Base-by-base conservation (phyloP, 1,140 invertebrate species). In the Pogonomyrmex barbatus region DNA sequence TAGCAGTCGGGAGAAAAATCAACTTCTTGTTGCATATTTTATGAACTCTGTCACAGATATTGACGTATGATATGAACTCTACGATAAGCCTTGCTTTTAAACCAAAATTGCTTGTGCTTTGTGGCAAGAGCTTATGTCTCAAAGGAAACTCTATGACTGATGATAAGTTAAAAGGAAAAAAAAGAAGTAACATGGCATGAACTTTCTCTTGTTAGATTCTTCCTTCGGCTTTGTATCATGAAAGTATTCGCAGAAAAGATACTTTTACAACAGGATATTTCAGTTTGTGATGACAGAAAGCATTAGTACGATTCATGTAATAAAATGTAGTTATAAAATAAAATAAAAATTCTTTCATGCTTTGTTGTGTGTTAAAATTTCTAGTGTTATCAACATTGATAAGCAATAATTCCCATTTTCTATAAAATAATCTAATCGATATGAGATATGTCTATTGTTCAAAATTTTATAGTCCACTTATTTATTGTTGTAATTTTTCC, bases 41-140 rank as follows among this genome's bases (percentile, higher is more conserved):
- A 73, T 47, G 45, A 47, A 12, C 56, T 24, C 24, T 56, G 52
- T 86, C 62, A 12, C 56, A 24, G 42, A 71, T 89, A 88, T 88
- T 71, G 76, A 60, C 68, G 60, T 47, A 82, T 89, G 83, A 76
- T 50, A 76, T 85, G n/a, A 88, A 88, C 63, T 65, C 50, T 9
- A n/a, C 36, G 42, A 73, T 81, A 82, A 71, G 50, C 73, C 58
- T 70, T 10, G 47, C 77, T 82, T 86, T 86, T 89, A 47, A 83
- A 42, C 36, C 63, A 33, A 89, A 85, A 88, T 89, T 89, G 83
- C 42, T 77, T 71, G 45, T 65, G 65, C 62, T 86, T 86, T 89
- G 62, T 60, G 39, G 54, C 45, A 71, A 45, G 62, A 89, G 71
- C 83, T 58, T 83, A 88, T 89, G 87, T 88, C 82, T 86, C 87